Conservation (phyloP, 2,797 vertebrate species). For the Channallabes apus region DNA sequence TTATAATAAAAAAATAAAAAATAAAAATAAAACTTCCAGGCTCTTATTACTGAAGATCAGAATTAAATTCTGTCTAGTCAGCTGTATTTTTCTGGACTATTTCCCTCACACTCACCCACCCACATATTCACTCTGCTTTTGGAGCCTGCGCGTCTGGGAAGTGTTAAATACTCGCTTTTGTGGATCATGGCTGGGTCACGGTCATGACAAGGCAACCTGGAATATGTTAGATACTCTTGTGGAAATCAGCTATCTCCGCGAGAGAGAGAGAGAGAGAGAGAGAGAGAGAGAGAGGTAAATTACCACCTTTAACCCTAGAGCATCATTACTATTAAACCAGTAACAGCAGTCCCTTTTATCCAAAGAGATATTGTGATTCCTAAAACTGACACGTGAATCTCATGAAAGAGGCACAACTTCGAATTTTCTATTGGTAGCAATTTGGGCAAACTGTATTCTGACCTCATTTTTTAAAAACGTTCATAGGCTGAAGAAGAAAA, state of each 20-base stretch:
- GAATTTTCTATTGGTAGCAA: no score
- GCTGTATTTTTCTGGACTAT: constrained; percentile 22
- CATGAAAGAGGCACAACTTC: background rate
- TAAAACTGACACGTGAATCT: background rate
- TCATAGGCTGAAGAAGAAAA: background rate
- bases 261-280: background rate
- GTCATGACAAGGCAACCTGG: constrained; percentile 16
- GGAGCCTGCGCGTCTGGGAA: constrained; percentile 27
- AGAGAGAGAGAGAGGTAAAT: background rate
- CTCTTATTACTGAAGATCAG: constrained; percentile 22
- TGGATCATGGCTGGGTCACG: constrained; percentile 35
- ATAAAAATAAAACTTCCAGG: background rate
- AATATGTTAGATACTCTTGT: constrained; percentile 23
- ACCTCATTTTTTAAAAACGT: background rate
- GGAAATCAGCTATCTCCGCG: background rate
- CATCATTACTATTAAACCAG: background rate
- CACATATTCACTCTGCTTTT: constrained; percentile 5
- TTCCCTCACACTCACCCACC: constrained; percentile 4
- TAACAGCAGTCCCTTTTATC: background rate
- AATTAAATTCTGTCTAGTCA: constrained; percentile 41
- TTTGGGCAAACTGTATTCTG: background rate
- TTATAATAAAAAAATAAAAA: background rate
- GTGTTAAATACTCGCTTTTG: constrained; percentile 43
- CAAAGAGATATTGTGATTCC: constrained; percentile 4
- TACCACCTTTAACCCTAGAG: background rate